Evolutionary conservation across 2,797 vertebrate genomes (phyloP).

Genomic region (Myotis pilosus): DNA sequence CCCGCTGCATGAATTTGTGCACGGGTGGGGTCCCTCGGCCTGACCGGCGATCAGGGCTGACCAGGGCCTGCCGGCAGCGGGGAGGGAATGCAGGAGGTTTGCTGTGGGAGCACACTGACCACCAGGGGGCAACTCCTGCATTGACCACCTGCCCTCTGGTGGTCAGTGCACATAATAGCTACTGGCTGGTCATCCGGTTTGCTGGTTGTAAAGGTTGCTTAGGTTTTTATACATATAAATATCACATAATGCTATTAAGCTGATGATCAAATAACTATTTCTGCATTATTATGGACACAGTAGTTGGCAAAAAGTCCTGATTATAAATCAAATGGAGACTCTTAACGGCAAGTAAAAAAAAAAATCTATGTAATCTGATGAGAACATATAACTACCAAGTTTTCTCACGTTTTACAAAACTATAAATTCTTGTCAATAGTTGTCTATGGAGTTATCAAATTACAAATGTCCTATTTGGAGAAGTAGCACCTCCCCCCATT

Average conservation of each 20-base stretch:
- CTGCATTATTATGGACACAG: background rate
- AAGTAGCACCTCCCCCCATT: background rate
- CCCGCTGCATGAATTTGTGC: too few species aligned
- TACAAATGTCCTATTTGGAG: background rate
- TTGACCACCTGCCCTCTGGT: too few species aligned
- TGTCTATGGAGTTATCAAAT: background rate
- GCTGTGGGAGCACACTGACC: too few species aligned
- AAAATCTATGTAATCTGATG: background rate
- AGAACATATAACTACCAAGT: background rate
- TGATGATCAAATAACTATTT: constrained; percentile 13
- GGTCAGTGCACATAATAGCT: too few species aligned
- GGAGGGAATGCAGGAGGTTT: too few species aligned
- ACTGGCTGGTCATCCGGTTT: too few species aligned
- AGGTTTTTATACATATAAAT: background rate
- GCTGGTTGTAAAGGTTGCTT: too few species aligned
- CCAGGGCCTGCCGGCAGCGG: rapidly evolving
- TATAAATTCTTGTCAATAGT: constrained; percentile 2
- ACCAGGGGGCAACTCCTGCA: too few species aligned
- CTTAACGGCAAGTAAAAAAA: background rate
- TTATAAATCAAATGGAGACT: background rate
- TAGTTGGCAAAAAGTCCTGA: background rate
- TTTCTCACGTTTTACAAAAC: background rate
- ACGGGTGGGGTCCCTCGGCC: too few species aligned
- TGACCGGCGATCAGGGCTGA: rapidly evolving
- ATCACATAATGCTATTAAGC: background rate